Percentiles rank a stretch among this genome's conserved stretches.
phyloP scores from a whole-genome alignment of 1,140 invertebrate species.

The Euschistus heros region DNA sequence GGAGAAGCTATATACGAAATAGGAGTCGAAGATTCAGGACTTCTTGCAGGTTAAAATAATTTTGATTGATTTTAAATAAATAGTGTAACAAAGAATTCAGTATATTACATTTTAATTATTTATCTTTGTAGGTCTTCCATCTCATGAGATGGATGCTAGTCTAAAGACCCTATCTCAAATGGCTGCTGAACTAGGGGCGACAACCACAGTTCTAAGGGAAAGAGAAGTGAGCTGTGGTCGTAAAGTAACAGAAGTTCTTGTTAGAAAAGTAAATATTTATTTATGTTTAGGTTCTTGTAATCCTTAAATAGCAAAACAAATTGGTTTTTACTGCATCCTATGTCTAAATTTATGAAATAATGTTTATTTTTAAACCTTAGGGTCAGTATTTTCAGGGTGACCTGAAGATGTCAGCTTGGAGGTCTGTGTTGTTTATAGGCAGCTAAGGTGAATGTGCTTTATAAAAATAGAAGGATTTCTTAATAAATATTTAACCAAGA shows the following conservation, averaged over 20 bases:
- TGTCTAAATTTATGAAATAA: too few relatives aligned
- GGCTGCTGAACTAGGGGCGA: conserved; percentile 73
- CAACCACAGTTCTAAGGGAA: conserved; percentile 57
- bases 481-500: too few relatives aligned
- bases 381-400: too few relatives aligned
- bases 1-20: conserved; percentile 96
- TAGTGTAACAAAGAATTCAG: neutral
- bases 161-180: conserved; percentile 72
- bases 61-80: neutral
- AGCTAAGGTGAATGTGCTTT: too few relatives aligned
- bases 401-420: too few relatives aligned
- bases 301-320: too few relatives aligned
- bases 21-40: conserved; percentile 87
- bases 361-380: too few relatives aligned
- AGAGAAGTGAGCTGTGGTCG: conserved; percentile 39
- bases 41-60: conserved; percentile 50
- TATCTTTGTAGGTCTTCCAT: conserved; percentile 50
- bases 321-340: too few relatives aligned
- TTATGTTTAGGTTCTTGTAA: neutral
- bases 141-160: conserved; percentile 69
- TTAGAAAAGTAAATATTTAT: conserved; percentile 58
- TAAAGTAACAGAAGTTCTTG: conserved; percentile 73
- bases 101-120: neutral
- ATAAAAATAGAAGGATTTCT: too few relatives aligned
- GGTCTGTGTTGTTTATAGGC: too few relatives aligned